Base-by-base conservation (phyloP, 1,140 invertebrate genomes). In the Trinorchestia longiramus region DNA sequence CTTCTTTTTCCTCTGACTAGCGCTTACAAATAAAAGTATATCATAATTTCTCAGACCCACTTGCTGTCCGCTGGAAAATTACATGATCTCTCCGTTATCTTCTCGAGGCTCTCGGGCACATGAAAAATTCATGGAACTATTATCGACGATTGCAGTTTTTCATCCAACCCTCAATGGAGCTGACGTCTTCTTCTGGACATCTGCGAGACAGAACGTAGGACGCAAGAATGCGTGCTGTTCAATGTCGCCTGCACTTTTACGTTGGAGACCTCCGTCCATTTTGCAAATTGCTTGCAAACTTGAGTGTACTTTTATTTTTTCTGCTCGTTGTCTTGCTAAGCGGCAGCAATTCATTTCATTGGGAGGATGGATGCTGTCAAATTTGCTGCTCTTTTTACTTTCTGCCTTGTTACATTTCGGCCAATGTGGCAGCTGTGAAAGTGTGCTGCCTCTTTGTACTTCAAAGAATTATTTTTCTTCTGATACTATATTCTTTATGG, bases 91-190 rank as follows among this genome's bases (percentile, higher is more conserved):
- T 91, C 88, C 88, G 43, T 91, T 91, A 91, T 42, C 88, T 23
- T 91, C 88, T 91, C 11, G 41, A 91, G 88, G 11, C 88, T 23
- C 41, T 43, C 3, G 88, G 11, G 15, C 88, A 36, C 41, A 91
- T 91, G 41, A 91, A 91, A 42, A 91, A 91, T 91, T 91, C 88
- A 91, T 91, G 62, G 28, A 77, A 77, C 62, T 77, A 77, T 19
- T 36, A 77, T 77, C 62, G 62, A 77, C 1, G 28, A 77, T 19
- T 28, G 8, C 62, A 77, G 62, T 15, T 77, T 77, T 77, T 53
- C 28, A 77, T 77, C 62, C 62, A 36, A 1, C 36, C 62, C 36
- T 77, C 8, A 11, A 3, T 77, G 15, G 11, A 77, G 62, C 11
- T 19, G 62, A 36, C 28, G 62, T 77, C 62, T 28, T 77, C 11